phyloP scores from a whole-genome alignment of 2,797 vertebrate species.

The Liparis tanakae region DNA sequence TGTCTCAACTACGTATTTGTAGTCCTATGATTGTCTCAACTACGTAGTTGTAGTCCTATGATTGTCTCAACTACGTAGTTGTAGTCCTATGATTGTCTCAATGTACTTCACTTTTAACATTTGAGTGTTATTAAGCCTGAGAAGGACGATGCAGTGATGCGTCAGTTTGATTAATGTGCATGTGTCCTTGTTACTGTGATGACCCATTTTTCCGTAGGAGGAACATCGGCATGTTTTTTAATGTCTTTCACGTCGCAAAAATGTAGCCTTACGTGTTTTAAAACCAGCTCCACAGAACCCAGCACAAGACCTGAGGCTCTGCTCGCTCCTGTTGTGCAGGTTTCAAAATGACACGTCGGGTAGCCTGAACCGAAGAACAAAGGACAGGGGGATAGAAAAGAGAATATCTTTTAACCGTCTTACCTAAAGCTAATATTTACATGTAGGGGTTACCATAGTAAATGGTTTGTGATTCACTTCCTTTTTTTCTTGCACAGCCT shows the following conservation, averaged over 20 bases:
- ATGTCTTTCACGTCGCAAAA: background rate
- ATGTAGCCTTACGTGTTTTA: background rate
- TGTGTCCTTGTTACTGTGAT: background rate
- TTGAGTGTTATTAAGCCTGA: too few species aligned
- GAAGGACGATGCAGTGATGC: too few species aligned
- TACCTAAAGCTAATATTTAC: slow-evolving; percentile 60
- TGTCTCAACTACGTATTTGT: background rate
- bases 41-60: background rate
- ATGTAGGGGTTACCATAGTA: slow-evolving; percentile 32
- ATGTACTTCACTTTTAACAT: background rate
- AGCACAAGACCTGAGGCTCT: background rate
- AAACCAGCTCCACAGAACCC: background rate
- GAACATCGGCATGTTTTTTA: background rate
- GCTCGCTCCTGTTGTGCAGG: slow-evolving; percentile 40
- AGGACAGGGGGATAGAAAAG: slow-evolving; percentile 17
- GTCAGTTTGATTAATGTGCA: too few species aligned
- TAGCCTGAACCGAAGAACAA: slow-evolving; percentile 11
- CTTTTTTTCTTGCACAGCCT: background rate
- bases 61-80: background rate
- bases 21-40: background rate
- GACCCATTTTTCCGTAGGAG: background rate
- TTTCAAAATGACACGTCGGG: slow-evolving; percentile 24
- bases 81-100: background rate
- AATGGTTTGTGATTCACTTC: slow-evolving; percentile 41
- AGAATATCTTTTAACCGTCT: slow-evolving; percentile 1